phyloP scores from a whole-genome alignment of 2,113 vertebrate genomes.

The Chaetorhynchus papuensis region DNA sequence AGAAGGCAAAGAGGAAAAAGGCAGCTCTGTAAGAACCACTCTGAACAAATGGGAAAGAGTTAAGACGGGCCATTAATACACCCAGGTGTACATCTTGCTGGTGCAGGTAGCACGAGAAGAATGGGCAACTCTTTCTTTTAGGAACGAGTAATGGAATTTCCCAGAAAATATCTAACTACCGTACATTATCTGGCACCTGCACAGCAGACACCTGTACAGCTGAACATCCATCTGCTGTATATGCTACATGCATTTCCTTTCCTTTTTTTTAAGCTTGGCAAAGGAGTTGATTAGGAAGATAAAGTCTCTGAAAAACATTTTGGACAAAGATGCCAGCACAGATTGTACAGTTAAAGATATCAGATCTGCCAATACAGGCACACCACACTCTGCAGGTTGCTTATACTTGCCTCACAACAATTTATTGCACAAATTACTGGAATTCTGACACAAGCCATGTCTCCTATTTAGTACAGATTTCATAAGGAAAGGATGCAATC shows the following conservation, averaged over 20 bases:
- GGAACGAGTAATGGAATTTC: neutral
- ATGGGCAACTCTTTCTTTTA: neutral
- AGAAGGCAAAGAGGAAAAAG: neutral
- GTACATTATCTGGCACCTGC: neutral
- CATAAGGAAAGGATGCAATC: neutral
- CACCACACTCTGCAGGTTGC: neutral
- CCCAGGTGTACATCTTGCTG: neutral
- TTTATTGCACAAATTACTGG: constrained; percentile 22
- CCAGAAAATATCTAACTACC: neutral
- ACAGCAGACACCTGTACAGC: constrained; percentile 16
- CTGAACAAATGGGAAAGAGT: neutral
- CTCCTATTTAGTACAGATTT: neutral
- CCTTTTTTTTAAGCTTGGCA: constrained; percentile 13
- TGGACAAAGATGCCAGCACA: constrained; percentile 50
- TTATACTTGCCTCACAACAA: neutral
- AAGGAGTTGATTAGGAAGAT: constrained; percentile 29
- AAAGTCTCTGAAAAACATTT: constrained; percentile 41
- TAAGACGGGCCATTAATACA: neutral
- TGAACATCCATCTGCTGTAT: constrained; percentile 38
- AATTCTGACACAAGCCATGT: neutral
- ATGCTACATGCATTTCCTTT: neutral
- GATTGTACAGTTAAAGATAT: constrained; percentile 42
- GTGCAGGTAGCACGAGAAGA: neutral
- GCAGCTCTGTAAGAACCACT: neutral
- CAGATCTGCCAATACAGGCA: constrained; percentile 13